Conservation (phyloP, 2,888 invertebrate species). For the Xiphydria camelus region DNA sequence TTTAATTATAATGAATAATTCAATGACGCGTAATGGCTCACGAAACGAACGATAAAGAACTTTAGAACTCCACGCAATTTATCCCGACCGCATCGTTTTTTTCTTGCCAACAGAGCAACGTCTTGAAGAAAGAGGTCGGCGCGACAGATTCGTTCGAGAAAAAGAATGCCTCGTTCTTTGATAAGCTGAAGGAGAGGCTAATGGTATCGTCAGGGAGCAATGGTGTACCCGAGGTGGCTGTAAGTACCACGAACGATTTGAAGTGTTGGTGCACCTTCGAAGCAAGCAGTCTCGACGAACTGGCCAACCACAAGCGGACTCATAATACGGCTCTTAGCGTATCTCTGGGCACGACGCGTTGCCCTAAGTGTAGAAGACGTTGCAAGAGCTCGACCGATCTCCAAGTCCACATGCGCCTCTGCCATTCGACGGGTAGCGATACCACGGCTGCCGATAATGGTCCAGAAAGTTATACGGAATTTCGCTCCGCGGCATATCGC, state of each 20-base stretch:
- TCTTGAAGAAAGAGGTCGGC: slow-evolving; percentile 30
- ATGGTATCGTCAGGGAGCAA: slow-evolving; percentile 65
- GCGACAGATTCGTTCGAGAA: slow-evolving; percentile 59
- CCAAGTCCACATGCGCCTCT: slow-evolving; percentile 74
- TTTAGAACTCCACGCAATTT: too few species aligned
- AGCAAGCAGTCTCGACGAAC: slow-evolving; percentile 46
- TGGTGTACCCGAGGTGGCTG: slow-evolving; percentile 74
- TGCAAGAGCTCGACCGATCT: slow-evolving; percentile 85
- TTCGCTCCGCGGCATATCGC: slow-evolving; percentile 36
- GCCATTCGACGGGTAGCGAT: slow-evolving; percentile 52
- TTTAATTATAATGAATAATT: too few species aligned
- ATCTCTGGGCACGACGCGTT: slow-evolving; percentile 72
- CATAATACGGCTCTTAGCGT: slow-evolving; percentile 53
- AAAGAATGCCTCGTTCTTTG: slow-evolving; percentile 80
- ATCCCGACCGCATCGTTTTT: too few species aligned
- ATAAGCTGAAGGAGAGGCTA: slow-evolving; percentile 77
- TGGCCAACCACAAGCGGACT: slow-evolving; percentile 49
- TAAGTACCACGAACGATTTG: slow-evolving; percentile 67
- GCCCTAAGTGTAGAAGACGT: slow-evolving; percentile 83
- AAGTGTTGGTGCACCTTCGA: slow-evolving; percentile 56
- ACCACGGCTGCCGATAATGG: slow-evolving; percentile 28
- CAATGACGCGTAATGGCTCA: too few species aligned
- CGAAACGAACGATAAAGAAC: too few species aligned
- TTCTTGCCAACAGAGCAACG: slow-evolving; percentile 13
- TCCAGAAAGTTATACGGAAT: slow-evolving; percentile 32